A percentile compares a stretch with the other conserved stretches of the same genome.
Conservation (phyloP, 37 sponge, comb jelly and placozoan species). For the Crambe crambe region DNA sequence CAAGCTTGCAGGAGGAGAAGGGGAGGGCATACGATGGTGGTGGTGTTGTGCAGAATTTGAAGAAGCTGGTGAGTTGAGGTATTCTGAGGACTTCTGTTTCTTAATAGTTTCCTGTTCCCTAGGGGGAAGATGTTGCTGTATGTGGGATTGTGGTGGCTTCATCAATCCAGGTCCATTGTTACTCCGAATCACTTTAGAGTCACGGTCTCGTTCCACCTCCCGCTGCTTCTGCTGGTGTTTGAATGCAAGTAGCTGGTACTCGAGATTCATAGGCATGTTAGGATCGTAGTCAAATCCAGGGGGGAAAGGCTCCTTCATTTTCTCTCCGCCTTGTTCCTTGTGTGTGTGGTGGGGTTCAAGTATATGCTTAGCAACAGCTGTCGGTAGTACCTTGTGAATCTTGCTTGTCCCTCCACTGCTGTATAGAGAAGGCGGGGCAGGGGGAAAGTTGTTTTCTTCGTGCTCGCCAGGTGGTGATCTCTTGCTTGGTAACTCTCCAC, state of each 20-base stretch:
- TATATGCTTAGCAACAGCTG: conserved; percentile 2
- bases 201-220: conserved; percentile 5
- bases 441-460: conserved; percentile 3
- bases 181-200: not conserved
- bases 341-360: not conserved
- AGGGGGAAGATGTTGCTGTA: conserved; percentile 1
- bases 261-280: conserved; percentile 65
- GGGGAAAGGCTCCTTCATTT: not conserved
- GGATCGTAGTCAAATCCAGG: conserved; percentile 76
- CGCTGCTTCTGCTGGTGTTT: conserved; percentile 35
- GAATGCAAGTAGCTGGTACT: conserved; percentile 65
- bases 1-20: conserved; percentile 12
- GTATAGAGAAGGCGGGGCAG: not conserved
- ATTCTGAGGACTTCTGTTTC: not conserved
- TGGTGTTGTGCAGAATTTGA: not conserved
- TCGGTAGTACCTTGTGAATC: not conserved
- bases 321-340: conserved; percentile 11
- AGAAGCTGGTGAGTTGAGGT: not conserved
- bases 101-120: not conserved
- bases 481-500: conserved; percentile 17
- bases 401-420: no score
- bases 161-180: not conserved
- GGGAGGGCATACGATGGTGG: conserved; percentile 1
- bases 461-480: conserved; percentile 15
- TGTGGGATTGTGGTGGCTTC: not conserved